Evolutionary conservation across 2,113 vertebrate genomes (phyloP).

Genomic region (Andinoacara biseriatus): DNA sequence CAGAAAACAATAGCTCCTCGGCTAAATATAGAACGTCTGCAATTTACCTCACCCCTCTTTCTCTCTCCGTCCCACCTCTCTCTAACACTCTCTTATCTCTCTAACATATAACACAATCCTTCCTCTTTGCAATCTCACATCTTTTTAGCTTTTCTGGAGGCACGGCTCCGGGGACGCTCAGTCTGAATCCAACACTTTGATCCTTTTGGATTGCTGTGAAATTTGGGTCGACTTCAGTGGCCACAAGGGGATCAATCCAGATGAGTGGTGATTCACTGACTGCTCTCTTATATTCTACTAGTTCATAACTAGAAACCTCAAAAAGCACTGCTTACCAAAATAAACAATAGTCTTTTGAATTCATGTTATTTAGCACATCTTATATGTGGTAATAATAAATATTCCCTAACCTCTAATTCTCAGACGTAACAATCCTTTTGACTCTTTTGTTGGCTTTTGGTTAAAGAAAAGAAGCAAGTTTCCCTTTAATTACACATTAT

Average conservation of each 20-base stretch:
- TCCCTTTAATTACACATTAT: not conserved
- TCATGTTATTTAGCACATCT: not conserved
- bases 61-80: conserved; percentile 29
- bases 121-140: conserved; percentile 18
- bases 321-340: not conserved
- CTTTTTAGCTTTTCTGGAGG: not conserved
- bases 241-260: conserved; percentile 17
- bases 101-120: conserved; percentile 5
- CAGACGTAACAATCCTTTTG: not conserved
- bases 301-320: not conserved
- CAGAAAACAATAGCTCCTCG: conserved; percentile 64
- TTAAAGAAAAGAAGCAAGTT: not conserved
- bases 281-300: not conserved
- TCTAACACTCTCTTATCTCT: conserved; percentile 16
- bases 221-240: conserved; percentile 14
- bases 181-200: conserved; percentile 22
- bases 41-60: conserved; percentile 54
- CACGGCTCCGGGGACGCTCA: not conserved
- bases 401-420: not conserved
- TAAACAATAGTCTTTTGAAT: not conserved
- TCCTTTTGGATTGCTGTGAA: conserved; percentile 16
- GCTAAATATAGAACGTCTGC: conserved; percentile 71
- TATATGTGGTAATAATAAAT: not conserved
- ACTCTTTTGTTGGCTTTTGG: not conserved
- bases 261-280: conserved; percentile 11